phyloP scores from a whole-genome alignment of 2,888 invertebrate species.

The Timema cristinae region DNA sequence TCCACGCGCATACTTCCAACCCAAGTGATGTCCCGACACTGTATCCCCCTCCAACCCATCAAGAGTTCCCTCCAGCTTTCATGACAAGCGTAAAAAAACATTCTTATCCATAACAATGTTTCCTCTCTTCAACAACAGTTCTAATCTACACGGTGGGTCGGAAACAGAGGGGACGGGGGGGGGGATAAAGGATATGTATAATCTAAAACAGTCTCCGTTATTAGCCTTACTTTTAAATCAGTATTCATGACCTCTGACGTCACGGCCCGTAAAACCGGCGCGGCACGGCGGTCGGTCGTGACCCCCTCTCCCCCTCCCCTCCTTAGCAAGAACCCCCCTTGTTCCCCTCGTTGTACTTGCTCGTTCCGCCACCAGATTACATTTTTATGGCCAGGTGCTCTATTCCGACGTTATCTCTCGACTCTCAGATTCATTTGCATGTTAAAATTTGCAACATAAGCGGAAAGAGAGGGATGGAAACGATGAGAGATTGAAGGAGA shows the following conservation, averaged over 20 bases:
- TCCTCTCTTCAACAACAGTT: no score
- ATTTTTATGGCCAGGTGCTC: conserved; percentile 21
- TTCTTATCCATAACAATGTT: no score
- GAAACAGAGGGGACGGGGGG: no score
- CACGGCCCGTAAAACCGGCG: conserved; percentile 18
- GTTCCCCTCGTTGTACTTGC: no score
- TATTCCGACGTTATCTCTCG: conserved; percentile 18
- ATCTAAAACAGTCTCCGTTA: conserved; percentile 6
- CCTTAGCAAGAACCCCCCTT: no score
- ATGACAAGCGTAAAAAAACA: no score
- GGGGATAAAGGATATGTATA: no score
- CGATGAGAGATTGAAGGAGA: neutral
- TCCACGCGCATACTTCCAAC: no score
- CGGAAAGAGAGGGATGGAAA: neutral
- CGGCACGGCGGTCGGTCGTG: neutral
- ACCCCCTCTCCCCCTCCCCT: neutral
- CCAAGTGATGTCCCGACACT: no score
- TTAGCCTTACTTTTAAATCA: conserved; percentile 22
- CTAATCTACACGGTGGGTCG: no score
- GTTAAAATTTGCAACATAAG: conserved; percentile 24
- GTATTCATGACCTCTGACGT: conserved; percentile 25
- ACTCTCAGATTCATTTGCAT: conserved; percentile 23
- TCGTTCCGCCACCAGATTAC: conserved; percentile 6
- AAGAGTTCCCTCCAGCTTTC: no score
- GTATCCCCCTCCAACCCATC: no score